Evolutionary conservation across 2,888 invertebrate genomes (phyloP), one percentile per base, ranked within the genome.

Genomic region (Caenorhabditis afra): DNA sequence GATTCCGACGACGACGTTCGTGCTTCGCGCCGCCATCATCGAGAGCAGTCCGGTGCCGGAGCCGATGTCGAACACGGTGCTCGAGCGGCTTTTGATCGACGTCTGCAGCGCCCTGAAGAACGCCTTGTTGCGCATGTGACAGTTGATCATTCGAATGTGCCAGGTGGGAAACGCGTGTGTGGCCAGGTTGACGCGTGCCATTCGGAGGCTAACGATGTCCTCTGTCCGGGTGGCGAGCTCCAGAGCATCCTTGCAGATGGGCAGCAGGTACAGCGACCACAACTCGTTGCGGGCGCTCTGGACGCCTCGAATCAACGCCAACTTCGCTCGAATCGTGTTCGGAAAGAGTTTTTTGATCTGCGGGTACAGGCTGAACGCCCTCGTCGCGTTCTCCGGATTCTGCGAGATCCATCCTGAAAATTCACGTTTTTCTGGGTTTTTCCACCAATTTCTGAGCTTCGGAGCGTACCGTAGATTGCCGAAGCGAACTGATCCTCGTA

Each of bases 71-170:
- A 81, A 68, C 4, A 84, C 79, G 4, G 77, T 49, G 18, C 44
- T 73, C 20, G 22, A 41, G 8, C 53, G 53, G n/a, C 58, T 70
- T 23, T 64, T 71, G 52, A 79, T 79, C n/a, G 39, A 65, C 18
- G 0, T 11, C 2, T 20, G 41, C 7, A 75, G 10, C 2, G 75
- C 67, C 44, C 44, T 47, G 20, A 22, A 44, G 35, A 58, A 67
- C 1, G 67, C 62, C 16, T 75, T 44, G 37, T 75, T 75, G 7
- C 67, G 55, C 20, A 79, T 73, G 55, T 45, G 39, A 71, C 82
- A 79, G 45, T 84, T 84, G 22, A 84, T 64, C 84, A 84, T 84
- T 14, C 67, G 64, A n/a, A 84, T 75, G 49, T 84, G 84, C 82
- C 82, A 84, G 22, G 66, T 58, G 3, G 75, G 66, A 41, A 84